A percentile compares a stretch with the other conserved stretches of the same genome.
Conservation (phyloP, 2,888 invertebrate species). For the Rugalucina vietnamica region DNA sequence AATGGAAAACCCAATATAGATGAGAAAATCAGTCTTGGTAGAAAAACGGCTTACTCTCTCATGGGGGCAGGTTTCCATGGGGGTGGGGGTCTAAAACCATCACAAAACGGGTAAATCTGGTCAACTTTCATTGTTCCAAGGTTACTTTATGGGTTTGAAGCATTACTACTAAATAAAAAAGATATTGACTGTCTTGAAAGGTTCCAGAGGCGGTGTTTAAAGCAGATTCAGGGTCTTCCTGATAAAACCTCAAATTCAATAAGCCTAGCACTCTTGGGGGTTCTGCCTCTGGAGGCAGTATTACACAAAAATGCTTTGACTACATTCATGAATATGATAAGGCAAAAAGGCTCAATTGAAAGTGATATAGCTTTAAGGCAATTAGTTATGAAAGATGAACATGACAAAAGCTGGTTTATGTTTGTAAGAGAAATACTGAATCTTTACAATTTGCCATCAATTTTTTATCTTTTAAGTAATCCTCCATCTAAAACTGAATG, state of each 20-base stretch:
- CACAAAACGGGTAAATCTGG: conserved; percentile 2
- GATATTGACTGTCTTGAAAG: not conserved
- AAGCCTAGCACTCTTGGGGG: not conserved
- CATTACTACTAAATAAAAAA: not conserved
- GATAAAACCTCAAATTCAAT: conserved; percentile 4
- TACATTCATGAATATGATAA: not conserved
- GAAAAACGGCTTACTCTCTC: conserved; percentile 15
- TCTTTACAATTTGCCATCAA: not conserved
- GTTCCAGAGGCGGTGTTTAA: not conserved
- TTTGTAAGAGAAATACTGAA: too few relatives aligned
- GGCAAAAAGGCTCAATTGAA: too few relatives aligned
- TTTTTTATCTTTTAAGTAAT: not conserved
- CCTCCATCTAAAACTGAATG: not conserved
- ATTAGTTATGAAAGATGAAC: too few relatives aligned
- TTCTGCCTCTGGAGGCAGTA: not conserved
- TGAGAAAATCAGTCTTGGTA: not conserved
- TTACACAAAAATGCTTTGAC: conserved; percentile 12
- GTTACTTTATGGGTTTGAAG: conserved; percentile 13
- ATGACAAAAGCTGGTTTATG: too few relatives aligned
- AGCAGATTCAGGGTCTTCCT: conserved; percentile 10
- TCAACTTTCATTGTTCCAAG: conserved; percentile 11
- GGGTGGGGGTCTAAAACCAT: not conserved
- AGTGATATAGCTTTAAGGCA: too few relatives aligned
- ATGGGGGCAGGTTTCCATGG: conserved; percentile 18
- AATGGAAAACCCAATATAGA: not conserved